A percentile compares a stretch with the other conserved stretches of the same genome.
Evolutionary conservation across 2,888 invertebrate species (phyloP).

Genomic region (Hetaerina titia): DNA sequence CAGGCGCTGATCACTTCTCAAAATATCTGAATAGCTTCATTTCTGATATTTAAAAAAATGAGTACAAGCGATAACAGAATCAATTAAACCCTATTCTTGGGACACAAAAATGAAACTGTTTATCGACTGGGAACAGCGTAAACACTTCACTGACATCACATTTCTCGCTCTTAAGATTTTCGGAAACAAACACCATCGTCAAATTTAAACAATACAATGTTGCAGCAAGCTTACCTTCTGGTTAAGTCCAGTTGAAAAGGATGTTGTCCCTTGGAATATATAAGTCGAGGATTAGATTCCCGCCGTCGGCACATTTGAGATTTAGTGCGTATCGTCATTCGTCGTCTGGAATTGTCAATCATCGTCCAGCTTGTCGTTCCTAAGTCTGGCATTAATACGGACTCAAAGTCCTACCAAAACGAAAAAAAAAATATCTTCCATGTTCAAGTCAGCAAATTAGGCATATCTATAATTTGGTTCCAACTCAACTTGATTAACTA

Average conservation of each 20-base stretch:
- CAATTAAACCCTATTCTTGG: too few species aligned
- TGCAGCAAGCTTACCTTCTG: slow-evolving; percentile 27
- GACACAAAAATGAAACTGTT: too few species aligned
- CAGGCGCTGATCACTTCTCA: too few species aligned
- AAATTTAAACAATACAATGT: background rate
- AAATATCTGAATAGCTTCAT: too few species aligned
- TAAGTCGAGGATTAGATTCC: slow-evolving; percentile 16
- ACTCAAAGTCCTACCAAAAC: slow-evolving; percentile 55
- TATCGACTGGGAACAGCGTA: too few species aligned
- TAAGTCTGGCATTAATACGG: slow-evolving; percentile 52
- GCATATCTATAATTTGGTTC: background rate
- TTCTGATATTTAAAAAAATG: too few species aligned
- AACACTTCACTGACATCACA: too few species aligned
- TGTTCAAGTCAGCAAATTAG: slow-evolving; percentile 47
- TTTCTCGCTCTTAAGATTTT: too few species aligned
- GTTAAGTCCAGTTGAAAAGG: slow-evolving; percentile 13
- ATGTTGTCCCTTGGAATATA: background rate
- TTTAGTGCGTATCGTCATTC: slow-evolving; percentile 25
- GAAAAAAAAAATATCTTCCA: slow-evolving; percentile 54
- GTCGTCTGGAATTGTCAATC: slow-evolving; percentile 55
- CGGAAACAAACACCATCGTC: background rate
- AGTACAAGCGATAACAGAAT: too few species aligned
- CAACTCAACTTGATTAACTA: slow-evolving; percentile 33
- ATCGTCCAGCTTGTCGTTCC: slow-evolving; percentile 41
- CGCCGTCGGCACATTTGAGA: slow-evolving; percentile 15